Evolutionary conservation across 1,140 invertebrate species (phyloP).

Genomic region (Ooceraea biroi): DNA sequence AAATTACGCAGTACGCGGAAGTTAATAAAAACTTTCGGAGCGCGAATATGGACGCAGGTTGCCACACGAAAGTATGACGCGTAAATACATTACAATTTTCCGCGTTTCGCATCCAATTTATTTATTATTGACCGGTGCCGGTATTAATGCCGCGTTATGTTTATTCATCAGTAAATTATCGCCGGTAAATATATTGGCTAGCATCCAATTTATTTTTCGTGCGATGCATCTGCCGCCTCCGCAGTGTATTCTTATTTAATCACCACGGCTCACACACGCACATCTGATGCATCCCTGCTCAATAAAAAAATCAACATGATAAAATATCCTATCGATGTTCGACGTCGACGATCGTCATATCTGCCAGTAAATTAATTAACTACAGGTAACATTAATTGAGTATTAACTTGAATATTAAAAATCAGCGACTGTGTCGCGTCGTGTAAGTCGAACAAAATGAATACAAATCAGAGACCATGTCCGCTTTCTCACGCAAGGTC

Average conservation of each 20-base stretch:
- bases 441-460: not conserved
- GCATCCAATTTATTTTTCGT: constrained; percentile 63
- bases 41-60: constrained; percentile 56
- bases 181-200: constrained; percentile 38
- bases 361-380: not conserved
- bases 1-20: constrained; percentile 62
- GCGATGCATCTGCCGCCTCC: constrained; percentile 34
- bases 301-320: constrained; percentile 43
- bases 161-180: constrained; percentile 64
- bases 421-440: constrained; percentile 12
- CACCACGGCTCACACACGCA: not conserved
- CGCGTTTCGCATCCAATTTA: constrained; percentile 63
- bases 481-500: too few species aligned
- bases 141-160: constrained; percentile 63
- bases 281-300: not conserved
- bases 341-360: not conserved
- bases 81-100: constrained; percentile 66
- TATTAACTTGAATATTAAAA: not conserved
- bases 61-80: constrained; percentile 62
- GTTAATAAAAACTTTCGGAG: constrained; percentile 66
- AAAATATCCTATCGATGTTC: constrained; percentile 16
- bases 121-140: constrained; percentile 61
- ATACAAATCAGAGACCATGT: not conserved
- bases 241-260: constrained; percentile 58
- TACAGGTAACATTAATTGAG: not conserved